Evolutionary conservation across 2,113 vertebrate species (phyloP).

Genomic region (Caranx melampygus): DNA sequence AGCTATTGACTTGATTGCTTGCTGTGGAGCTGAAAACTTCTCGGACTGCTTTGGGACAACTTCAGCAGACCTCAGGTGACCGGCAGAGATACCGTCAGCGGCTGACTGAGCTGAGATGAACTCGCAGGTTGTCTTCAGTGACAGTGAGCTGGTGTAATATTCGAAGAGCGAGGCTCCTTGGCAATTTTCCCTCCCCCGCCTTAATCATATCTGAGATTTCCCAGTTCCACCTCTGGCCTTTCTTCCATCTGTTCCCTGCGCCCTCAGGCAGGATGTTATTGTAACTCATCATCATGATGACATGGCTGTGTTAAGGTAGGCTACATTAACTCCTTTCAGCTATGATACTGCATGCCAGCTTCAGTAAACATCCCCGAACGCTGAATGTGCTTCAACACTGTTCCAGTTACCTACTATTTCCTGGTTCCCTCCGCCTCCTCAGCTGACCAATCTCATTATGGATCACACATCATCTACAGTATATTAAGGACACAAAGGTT

Average conservation of each 20-base stretch:
- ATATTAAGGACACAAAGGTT: not conserved
- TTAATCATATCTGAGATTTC: slow-evolving; percentile 53
- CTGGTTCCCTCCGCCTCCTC: not conserved
- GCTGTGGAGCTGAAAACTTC: not conserved
- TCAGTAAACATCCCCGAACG: slow-evolving; percentile 21
- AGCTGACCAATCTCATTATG: slow-evolving; percentile 24
- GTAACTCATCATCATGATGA: slow-evolving; percentile 28
- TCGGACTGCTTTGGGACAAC: not conserved
- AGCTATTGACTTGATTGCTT: not conserved
- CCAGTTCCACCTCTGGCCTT: slow-evolving; percentile 46
- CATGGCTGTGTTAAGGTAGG: slow-evolving; percentile 6
- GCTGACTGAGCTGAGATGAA: not conserved
- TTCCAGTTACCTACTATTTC: slow-evolving; percentile 4
- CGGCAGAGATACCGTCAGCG: not conserved
- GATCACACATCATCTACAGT: slow-evolving; percentile 31
- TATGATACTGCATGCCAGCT: slow-evolving; percentile 8
- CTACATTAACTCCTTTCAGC: slow-evolving; percentile 22
- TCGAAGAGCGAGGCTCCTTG: slow-evolving; percentile 4
- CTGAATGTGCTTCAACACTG: slow-evolving; percentile 19
- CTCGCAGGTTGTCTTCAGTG: not conserved
- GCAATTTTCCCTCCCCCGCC: slow-evolving; percentile 1
- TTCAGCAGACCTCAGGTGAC: slow-evolving; percentile 5
- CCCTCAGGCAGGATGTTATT: slow-evolving; percentile 32
- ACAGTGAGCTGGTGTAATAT: slow-evolving; percentile 19
- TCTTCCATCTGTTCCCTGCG: slow-evolving; percentile 48